These are phyloP conservation scores for Drosophila dunni DNA, from an alignment of 1,140 invertebrate species.

Conservation along the genomic window DNA sequence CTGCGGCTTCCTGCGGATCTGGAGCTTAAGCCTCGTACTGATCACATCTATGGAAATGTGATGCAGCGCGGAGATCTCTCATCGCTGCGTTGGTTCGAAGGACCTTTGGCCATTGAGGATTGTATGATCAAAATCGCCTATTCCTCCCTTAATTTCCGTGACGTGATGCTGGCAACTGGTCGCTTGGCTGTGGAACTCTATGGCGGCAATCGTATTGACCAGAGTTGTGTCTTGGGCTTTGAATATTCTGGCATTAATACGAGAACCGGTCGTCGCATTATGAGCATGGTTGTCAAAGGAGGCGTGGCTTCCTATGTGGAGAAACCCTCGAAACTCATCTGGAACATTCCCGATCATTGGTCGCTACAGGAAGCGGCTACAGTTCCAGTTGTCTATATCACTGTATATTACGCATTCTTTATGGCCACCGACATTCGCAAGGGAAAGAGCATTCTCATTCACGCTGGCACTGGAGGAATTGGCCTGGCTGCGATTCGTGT, in stretches of 20 bases:
- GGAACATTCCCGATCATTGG: conserved; percentile 93
- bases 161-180: conserved; percentile 91
- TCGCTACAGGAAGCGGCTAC: conserved; percentile 94
- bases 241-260: conserved; percentile 89
- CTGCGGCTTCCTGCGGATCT: conserved; percentile 85
- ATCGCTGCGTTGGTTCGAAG: conserved; percentile 93
- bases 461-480: conserved; percentile 95
- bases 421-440: conserved; percentile 87
- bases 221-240: conserved; percentile 90
- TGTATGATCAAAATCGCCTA: conserved; percentile 87
- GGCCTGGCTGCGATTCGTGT: conserved; percentile 94
- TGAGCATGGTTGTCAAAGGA: conserved; percentile 88
- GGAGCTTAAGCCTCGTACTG: conserved; percentile 59
- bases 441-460: conserved; percentile 92
- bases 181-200: conserved; percentile 88
- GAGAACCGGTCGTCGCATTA: conserved; percentile 88
- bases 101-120: conserved; percentile 83
- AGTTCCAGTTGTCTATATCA: conserved; percentile 93
- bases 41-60: conserved; percentile 92
- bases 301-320: conserved; percentile 88
- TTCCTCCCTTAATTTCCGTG: conserved; percentile 90
- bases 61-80: conserved; percentile 93
- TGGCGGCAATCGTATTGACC: conserved; percentile 86
- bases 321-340: conserved; percentile 86
- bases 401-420: conserved; percentile 93